A percentile compares a stretch with the other conserved stretches of the same genome.
Conservation (phyloP, 2,888 invertebrate species). For the Megamerina dolium region DNA sequence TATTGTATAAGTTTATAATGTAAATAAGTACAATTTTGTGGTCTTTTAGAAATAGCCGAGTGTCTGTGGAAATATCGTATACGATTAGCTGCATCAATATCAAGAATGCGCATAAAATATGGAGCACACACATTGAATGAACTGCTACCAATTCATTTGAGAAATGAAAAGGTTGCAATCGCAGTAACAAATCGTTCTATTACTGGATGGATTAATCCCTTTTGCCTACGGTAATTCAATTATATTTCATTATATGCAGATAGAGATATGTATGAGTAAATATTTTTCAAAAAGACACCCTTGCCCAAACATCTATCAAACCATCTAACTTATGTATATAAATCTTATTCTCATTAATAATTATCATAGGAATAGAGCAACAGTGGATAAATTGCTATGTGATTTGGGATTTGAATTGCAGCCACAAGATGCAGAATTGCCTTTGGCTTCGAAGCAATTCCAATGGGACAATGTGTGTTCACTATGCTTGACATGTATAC, state of each 20-base stretch:
- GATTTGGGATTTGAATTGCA: constrained; percentile 33
- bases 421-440: constrained; percentile 24
- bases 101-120: constrained; percentile 68
- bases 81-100: constrained; percentile 69
- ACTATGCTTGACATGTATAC: constrained; percentile 53
- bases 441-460: constrained; percentile 21
- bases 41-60: constrained; percentile 54
- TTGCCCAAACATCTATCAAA: too few relatives aligned
- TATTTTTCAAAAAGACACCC: too few relatives aligned
- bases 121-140: constrained; percentile 64
- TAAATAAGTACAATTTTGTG: constrained; percentile 1
- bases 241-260: too few relatives aligned
- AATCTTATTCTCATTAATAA: too few relatives aligned
- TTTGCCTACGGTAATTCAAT: constrained; percentile 56
- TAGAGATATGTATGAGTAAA: too few relatives aligned
- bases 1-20: neutral
- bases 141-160: constrained; percentile 65
- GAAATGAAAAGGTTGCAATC: constrained; percentile 62
- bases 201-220: constrained; percentile 76
- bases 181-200: constrained; percentile 54
- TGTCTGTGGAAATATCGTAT: constrained; percentile 61
- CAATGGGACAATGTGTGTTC: constrained; percentile 52
- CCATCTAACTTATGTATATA: too few relatives aligned
- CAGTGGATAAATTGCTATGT: constrained; percentile 27
- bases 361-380: constrained; percentile 29